Evolutionary conservation across 2,888 invertebrate genomes (phyloP).

Genomic region (Lithophane socia): DNA sequence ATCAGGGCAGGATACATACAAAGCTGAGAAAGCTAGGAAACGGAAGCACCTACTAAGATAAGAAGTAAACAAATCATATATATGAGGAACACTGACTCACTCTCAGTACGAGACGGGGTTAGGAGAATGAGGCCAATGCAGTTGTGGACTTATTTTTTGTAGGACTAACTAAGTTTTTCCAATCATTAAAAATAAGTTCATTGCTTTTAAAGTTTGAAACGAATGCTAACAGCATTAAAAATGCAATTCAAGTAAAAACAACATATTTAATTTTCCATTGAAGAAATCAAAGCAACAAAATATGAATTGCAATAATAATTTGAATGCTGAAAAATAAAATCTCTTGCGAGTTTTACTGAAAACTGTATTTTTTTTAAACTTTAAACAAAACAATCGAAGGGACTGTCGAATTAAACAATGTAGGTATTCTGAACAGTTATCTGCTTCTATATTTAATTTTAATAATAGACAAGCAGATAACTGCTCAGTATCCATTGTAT

Average conservation of each 20-base stretch:
- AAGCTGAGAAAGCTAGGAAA: constrained; percentile 47
- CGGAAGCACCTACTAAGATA: constrained; percentile 77
- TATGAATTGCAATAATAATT: neutral
- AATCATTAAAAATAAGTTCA: neutral
- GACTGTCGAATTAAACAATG: too few relatives aligned
- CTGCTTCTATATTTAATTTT: neutral
- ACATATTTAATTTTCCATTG: neutral
- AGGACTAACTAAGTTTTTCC: neutral
- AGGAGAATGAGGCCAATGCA: constrained; percentile 56
- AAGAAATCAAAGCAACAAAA: neutral
- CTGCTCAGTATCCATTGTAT: constrained; percentile 3
- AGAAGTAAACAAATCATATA: constrained; percentile 72
- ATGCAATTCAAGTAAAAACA: neutral
- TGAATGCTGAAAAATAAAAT: neutral
- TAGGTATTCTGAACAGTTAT: too few relatives aligned
- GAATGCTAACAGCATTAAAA: neutral
- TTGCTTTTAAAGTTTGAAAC: neutral
- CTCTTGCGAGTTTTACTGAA: neutral
- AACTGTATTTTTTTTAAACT: neutral
- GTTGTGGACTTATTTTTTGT: constrained; percentile 20
- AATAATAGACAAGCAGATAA: neutral
- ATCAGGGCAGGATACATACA: constrained; percentile 2
- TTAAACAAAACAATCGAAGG: neutral
- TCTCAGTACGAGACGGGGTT: constrained; percentile 42
- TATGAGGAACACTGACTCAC: constrained; percentile 74